Evolutionary conservation across 1,140 invertebrate genomes (phyloP), one percentile per base, ranked within the genome.

Genomic region (Drosophila parabipectinata): DNA sequence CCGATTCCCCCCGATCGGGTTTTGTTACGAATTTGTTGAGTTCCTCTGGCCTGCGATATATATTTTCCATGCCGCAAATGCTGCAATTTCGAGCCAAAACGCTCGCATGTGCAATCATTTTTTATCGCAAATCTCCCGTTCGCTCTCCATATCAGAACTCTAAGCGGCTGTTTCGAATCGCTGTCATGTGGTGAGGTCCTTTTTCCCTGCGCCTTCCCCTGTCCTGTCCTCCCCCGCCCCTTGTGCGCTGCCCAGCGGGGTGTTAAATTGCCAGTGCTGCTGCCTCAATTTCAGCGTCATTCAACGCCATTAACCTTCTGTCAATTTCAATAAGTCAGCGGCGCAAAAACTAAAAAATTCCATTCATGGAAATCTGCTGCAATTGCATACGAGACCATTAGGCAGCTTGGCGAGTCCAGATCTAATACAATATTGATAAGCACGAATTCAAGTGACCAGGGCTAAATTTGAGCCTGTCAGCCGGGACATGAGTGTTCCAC

Each of bases 31-130:
- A 74, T 80, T 64, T 74, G 74, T 73, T 73, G 69, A 56, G 59
- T 61, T 55, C 57, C 30, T 51, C 59, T 78, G n/a, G 14, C 56
- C 18, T 30, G 56, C 41, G 41, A 18, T 8, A 44, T 72, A 73
- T 72, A 84, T 71, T 85, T 82, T 89, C 78, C 79, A 89, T 89
- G 84, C 83, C 79, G 79, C 83, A 88, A 88, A 88, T 88, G 83
- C 72, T 88, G 83, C 83, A 88, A 89, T 88, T 79, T 79, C 72
- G 60, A 77, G 54, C 44, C 71, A 63, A 77, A 79, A 63, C 83
- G 68, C 75, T 87, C 78, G 72, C 83, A 87, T 87, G 83, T 87
- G 82, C 79, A 87, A 88, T 89, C 83, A 88, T 87, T 87, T 87
- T 87, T 87, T 88, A 88, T 87, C 83, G 83, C 76, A 89, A 89